phyloP scores from a whole-genome alignment of 2,113 vertebrate species.

The Gymnarchus niloticus region DNA sequence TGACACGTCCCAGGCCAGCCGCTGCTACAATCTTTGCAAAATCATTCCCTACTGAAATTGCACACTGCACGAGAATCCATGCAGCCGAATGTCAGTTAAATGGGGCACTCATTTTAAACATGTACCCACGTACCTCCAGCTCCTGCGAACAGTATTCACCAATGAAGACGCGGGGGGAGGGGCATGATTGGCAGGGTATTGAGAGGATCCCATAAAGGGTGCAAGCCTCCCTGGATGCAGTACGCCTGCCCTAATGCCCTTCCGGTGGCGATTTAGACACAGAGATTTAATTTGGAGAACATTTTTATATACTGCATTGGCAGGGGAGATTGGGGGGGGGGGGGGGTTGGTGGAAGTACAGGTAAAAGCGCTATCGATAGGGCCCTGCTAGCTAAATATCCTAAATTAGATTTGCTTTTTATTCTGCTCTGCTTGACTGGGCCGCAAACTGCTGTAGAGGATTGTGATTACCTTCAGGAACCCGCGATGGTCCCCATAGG shows the following conservation, averaged over 20 bases:
- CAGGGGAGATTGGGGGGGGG: too few relatives aligned
- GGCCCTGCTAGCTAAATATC: background rate
- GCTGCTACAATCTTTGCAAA: background rate
- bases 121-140: background rate
- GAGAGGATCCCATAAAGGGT: background rate
- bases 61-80: background rate
- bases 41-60: background rate
- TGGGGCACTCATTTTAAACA: background rate
- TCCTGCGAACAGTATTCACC: background rate
- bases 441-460: background rate
- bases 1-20: background rate
- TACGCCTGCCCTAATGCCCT: background rate
- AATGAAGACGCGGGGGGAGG: background rate
- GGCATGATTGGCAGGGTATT: background rate
- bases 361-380: background rate
- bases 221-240: background rate
- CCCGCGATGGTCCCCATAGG: background rate
- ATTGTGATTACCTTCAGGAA: conserved; percentile 4
- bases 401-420: background rate
- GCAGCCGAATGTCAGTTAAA: background rate
- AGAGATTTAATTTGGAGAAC: conserved; percentile 10
- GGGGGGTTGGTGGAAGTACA: background rate
- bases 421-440: background rate
- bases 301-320: background rate
- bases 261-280: background rate